Evolutionary conservation across 1,140 invertebrate genomes (phyloP), one percentile per base, ranked within the genome.

Genomic region (Scaptodrosophila lebanonensis): DNA sequence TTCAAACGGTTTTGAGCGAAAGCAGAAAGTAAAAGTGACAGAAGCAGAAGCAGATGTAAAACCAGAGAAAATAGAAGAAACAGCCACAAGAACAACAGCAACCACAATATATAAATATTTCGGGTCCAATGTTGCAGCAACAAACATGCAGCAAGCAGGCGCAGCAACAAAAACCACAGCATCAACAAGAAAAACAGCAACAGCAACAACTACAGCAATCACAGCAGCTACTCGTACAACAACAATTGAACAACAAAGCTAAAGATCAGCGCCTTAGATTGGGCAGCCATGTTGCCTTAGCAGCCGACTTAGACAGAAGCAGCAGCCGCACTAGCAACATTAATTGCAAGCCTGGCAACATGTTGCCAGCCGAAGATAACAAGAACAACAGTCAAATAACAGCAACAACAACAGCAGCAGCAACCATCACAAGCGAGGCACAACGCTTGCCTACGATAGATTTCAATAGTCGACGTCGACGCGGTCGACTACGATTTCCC

Each of bases 391-490:
- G 25, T 32, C 3, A 25, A 3, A 47, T n/a, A 38, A 45, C 45
- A 33, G 22, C 13, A 54, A 25, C n/a, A 47, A 63, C 48, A 56
- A 35, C 45, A 49, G 29, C 57, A 67, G 61, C 63, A 57, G 79
- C 72, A 79, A 77, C 22, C 3, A 25, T 8, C 3, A 25, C 22
- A 25, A 25, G 22, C 22, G 22, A 25, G 3, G 22, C 22, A 25
- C 3, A 25, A 8, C 22, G 22, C 22, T 25, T 25, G 22, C 22
- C 43, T 38, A 63, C 83, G 71, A 85, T 84, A 85, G 83, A 85
- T 83, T 85, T 85, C 50, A 85, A 85, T 45, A 85, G 83, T 73
- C 77, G 83, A 40, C 65, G 83, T n/a, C 57, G 83, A 25, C 75
- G 83, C 53, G 83, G 83, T 5, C 83, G 83, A 12, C 83, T 85